Evolutionary conservation across 2,888 invertebrate species (phyloP).

Genomic region (Lymantria dispar): DNA sequence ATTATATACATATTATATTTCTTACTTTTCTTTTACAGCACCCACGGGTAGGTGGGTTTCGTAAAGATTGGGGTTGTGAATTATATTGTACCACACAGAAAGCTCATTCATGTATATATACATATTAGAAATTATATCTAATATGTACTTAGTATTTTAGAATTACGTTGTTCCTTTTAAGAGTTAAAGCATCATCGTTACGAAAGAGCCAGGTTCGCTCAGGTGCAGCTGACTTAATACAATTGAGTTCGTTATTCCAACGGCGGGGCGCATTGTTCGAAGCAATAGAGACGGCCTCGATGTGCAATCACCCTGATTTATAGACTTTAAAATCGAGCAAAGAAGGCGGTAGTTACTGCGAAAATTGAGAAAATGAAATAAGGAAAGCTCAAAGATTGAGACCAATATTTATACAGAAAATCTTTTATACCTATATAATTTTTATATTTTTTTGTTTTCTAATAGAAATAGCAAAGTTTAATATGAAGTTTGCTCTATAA

Average conservation of each 20-base stretch:
- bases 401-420: background rate
- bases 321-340: slow-evolving; percentile 47
- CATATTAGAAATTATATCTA: no score
- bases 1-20: no score
- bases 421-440: no score
- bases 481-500: no score
- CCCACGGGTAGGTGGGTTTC: no score
- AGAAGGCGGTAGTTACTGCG: slow-evolving; percentile 19
- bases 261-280: slow-evolving; percentile 52
- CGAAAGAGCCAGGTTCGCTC: slow-evolving; percentile 32
- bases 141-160: no score
- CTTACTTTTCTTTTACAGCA: no score
- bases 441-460: no score
- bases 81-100: no score
- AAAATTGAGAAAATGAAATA: slow-evolving; percentile 16
- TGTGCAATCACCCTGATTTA: slow-evolving; percentile 55
- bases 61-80: no score
- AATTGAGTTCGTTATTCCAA: slow-evolving; percentile 67
- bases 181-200: slow-evolving; percentile 28
- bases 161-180: slow-evolving; percentile 19
- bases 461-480: no score
- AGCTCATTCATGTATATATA: no score
- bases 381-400: background rate
- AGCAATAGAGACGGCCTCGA: slow-evolving; percentile 45
- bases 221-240: slow-evolving; percentile 56